These are phyloP conservation scores for Chiridota heheva DNA, from an alignment of 35 echinoderm and acorn worm genomes.

Conservation along the genomic window DNA sequence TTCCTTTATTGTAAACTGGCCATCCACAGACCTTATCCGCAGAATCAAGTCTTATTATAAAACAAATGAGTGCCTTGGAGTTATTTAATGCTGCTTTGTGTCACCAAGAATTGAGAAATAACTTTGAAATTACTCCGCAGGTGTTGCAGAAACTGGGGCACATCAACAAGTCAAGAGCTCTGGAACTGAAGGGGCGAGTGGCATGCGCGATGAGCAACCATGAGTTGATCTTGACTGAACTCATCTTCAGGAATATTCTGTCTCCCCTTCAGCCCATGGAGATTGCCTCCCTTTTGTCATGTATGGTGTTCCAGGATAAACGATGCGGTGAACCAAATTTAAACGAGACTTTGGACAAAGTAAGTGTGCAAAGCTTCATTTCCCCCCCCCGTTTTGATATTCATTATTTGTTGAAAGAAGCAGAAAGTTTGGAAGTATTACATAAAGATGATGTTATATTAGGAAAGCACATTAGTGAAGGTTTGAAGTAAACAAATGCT, in stretches of 20 bases:
- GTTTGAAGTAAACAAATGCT: no score
- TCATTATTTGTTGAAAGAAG: background rate
- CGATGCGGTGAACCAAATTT: slow-evolving; percentile 80
- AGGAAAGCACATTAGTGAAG: no score
- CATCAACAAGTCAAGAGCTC: slow-evolving; percentile 61
- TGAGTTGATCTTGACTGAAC: slow-evolving; percentile 86
- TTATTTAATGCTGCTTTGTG: no score
- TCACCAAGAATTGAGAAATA: no score
- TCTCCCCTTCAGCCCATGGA: slow-evolving; percentile 63
- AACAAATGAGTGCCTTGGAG: no score
- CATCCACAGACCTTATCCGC: no score
- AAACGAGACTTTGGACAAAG: slow-evolving; percentile 71
- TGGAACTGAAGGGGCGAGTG: slow-evolving; percentile 93
- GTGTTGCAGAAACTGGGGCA: slow-evolving; percentile 68
- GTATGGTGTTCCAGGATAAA: slow-evolving; percentile 96
- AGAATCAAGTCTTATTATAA: no score
- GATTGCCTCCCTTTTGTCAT: slow-evolving; percentile 89
- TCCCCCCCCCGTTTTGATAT: background rate
- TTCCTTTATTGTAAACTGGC: no score
- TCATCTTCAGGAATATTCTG: slow-evolving; percentile 90
- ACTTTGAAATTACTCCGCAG: no score
- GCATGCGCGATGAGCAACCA: slow-evolving; percentile 95
- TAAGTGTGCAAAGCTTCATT: background rate
- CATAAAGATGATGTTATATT: background rate
- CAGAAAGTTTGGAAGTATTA: no score